Base-by-base conservation (phyloP, 2,113 vertebrate genomes). In the Mormyrus lacerda region DNA sequence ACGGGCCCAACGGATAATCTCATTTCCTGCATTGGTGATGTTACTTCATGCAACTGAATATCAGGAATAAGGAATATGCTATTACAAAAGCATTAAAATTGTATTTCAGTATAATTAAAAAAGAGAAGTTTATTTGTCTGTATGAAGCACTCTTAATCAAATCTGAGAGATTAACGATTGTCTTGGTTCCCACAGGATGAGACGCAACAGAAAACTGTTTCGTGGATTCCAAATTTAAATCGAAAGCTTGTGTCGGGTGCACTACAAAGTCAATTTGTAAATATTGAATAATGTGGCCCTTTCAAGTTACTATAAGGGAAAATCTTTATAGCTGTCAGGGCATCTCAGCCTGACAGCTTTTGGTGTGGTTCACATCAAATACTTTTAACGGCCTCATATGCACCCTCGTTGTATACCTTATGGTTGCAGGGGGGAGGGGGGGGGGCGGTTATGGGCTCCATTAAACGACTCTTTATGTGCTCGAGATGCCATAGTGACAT, bases 341-440 rank as follows among this genome's bases (percentile, higher is more conserved):
- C 90, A 27, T 51, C 79, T 84, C 93, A 92, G 92, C 93, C 93
- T 93, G 94, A 91, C 93, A 87, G 91, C 94, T 91, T 95, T 95
- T 95, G 95, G 93, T 95, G 95, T 94, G 95, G 94, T 95, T 92
- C 88, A 93, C 93, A 93, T 94, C 93, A 93, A 83, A 92, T 92
- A 85, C 51, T 48, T 87, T 58, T 61, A 91, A 92, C 85, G 88
- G 87, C 91, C 88, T 44, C 73, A 94, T 93, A 95, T 94, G 48
- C 48, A 39, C 48, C 35, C 50, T 45, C 31, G 31, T 55, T 89
- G 19, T 47, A 19, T 85, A 89, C 88, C 88, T 79, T 45, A 87
- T 44, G 53, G 50, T 87, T 19, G 39, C 17, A 9, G 39, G 15
- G n/a, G 1, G 1, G 7, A 4, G 21, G 61, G 24, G 10, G 17